These are phyloP conservation scores for Guaruba guarouba DNA, from an alignment of 2,113 vertebrate genomes.

Conservation along the genomic window DNA sequence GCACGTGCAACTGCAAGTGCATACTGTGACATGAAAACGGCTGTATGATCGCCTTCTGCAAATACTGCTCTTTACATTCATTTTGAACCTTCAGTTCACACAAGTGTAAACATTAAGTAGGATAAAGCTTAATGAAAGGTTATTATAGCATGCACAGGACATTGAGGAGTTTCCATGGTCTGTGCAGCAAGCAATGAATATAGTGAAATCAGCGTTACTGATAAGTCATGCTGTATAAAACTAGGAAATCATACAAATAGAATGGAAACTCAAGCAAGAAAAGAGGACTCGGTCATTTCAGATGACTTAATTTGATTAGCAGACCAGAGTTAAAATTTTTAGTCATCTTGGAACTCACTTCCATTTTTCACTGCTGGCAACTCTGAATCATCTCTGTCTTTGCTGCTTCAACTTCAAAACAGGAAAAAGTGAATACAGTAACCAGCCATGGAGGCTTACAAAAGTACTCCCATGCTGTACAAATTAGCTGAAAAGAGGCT, in stretches of 20 bases:
- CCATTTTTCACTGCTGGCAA: conserved; percentile 4
- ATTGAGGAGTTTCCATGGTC: neutral
- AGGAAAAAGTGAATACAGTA: conserved; percentile 48
- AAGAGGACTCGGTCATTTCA: neutral
- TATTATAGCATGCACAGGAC: neutral
- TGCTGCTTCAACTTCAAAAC: conserved; percentile 39
- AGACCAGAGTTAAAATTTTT: neutral
- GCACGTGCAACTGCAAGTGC: neutral
- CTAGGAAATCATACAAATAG: neutral
- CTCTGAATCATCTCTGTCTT: conserved; percentile 44
- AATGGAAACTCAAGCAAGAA: neutral
- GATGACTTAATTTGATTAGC: neutral
- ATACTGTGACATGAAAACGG: neutral
- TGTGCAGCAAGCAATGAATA: neutral
- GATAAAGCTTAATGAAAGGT: neutral
- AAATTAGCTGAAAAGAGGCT: neutral
- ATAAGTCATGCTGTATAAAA: neutral
- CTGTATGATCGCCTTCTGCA: neutral
- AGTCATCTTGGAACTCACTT: conserved; percentile 16
- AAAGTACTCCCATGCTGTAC: neutral
- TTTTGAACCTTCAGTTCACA: neutral
- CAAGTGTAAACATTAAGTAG: neutral
- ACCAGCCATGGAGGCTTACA: neutral
- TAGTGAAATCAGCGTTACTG: neutral
- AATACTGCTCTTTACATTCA: neutral